phyloP scores from a whole-genome alignment of 1,140 invertebrate genomes.

The Theocolax elegans region DNA sequence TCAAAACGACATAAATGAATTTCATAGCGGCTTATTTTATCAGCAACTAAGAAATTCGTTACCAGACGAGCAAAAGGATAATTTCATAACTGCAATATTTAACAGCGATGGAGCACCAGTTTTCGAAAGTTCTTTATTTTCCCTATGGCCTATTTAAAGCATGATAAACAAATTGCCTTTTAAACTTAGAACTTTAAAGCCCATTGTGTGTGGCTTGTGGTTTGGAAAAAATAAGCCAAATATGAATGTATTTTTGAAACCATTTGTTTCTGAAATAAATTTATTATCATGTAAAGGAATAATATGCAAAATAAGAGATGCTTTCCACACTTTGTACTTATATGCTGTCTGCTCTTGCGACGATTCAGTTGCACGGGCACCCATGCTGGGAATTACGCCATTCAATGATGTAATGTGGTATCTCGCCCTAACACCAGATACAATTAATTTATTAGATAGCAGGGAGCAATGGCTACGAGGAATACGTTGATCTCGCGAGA shows the following conservation, averaged over 20 bases:
- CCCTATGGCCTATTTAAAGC: slow-evolving; percentile 22
- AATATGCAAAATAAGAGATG: slow-evolving; percentile 22
- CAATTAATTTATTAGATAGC: no score
- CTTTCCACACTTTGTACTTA: slow-evolving; percentile 16
- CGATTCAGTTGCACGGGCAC: slow-evolving; percentile 20
- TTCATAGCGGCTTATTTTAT: neutral
- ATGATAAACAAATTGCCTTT: no score
- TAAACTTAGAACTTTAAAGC: no score
- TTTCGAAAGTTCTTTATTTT: slow-evolving; percentile 32
- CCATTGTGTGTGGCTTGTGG: no score
- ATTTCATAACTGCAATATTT: slow-evolving; percentile 38
- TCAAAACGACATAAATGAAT: neutral
- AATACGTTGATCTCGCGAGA: no score
- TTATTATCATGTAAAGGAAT: slow-evolving; percentile 26
- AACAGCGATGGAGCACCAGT: slow-evolving; percentile 38
- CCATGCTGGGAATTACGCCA: slow-evolving; percentile 22
- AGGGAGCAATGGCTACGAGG: no score
- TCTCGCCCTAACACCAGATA: no score
- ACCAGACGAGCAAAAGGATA: slow-evolving; percentile 23
- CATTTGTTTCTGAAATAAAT: no score
- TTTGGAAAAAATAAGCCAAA: no score
- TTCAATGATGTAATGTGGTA: no score
- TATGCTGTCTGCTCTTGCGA: slow-evolving; percentile 12
- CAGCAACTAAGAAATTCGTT: slow-evolving; percentile 17
- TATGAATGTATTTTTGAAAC: no score